Conservation (phyloP, 2,888 invertebrate species). For the Zhengitettix transpicula region DNA sequence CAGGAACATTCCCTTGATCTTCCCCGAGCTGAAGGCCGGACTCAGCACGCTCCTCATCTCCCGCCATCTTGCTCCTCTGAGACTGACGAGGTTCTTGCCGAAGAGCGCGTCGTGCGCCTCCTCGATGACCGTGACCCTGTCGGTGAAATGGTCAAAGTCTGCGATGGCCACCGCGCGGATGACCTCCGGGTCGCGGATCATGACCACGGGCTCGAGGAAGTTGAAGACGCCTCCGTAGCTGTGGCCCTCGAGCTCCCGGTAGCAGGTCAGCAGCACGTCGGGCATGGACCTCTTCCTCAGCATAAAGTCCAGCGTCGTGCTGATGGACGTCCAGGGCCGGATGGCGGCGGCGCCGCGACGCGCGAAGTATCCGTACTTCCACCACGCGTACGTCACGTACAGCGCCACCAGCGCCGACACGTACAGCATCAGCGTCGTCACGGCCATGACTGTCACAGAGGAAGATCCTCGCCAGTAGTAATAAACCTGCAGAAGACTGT, state of each 20-base stretch:
- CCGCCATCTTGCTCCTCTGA: constrained; percentile 12
- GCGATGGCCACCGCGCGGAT: constrained; percentile 12
- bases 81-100: constrained; percentile 15
- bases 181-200: constrained; percentile 3
- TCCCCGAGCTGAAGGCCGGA: no score
- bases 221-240: constrained; percentile 2
- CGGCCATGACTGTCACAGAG: no score
- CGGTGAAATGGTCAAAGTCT: constrained; percentile 17
- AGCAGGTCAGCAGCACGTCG: background rate
- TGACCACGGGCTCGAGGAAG: constrained; percentile 1
- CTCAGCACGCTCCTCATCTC: no score
- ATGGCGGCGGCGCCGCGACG: no score
- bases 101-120: constrained; percentile 17
- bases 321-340: background rate
- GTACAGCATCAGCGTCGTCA: no score
- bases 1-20: no score
- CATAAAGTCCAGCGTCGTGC: background rate
- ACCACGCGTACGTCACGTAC: no score
- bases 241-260: background rate
- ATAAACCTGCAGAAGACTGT: no score
- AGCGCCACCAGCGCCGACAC: no score
- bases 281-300: background rate
- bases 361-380: no score
- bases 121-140: constrained; percentile 15
- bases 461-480: no score